These are phyloP conservation scores for Galeopsomyia nigrocyanea DNA, from an alignment of 2,888 invertebrate species.

Conservation along the genomic window DNA sequence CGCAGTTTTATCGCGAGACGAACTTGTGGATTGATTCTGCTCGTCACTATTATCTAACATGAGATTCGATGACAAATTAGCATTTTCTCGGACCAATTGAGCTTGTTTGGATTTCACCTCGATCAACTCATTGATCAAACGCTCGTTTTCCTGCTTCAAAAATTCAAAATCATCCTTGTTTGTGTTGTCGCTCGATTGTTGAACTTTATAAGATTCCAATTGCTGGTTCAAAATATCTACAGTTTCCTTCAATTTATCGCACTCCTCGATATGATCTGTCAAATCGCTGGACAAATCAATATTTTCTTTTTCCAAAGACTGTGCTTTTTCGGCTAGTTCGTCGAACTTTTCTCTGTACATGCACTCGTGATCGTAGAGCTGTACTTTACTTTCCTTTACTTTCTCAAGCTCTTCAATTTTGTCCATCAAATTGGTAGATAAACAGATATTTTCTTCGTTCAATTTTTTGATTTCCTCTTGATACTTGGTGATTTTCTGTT, in stretches of 20 bases:
- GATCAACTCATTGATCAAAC: slow-evolving; percentile 50
- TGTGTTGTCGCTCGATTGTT: neutral
- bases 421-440: slow-evolving; percentile 74
- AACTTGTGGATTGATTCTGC: slow-evolving; percentile 13
- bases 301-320: slow-evolving; percentile 54
- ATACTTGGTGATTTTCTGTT: slow-evolving; percentile 47
- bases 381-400: slow-evolving; percentile 54
- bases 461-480: slow-evolving; percentile 53
- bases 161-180: slow-evolving; percentile 25
- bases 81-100: slow-evolving; percentile 52
- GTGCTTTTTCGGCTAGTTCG: slow-evolving; percentile 47
- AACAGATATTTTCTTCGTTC: slow-evolving; percentile 58
- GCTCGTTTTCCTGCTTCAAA: slow-evolving; percentile 49
- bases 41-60: slow-evolving; percentile 26
- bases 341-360: slow-evolving; percentile 53
- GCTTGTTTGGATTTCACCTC: slow-evolving; percentile 51
- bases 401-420: slow-evolving; percentile 67
- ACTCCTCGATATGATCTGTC: slow-evolving; percentile 60
- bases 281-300: slow-evolving; percentile 57
- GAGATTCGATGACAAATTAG: slow-evolving; percentile 50
- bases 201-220: slow-evolving; percentile 39
- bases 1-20: neutral
- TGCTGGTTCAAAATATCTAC: slow-evolving; percentile 51
- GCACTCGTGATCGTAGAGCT: slow-evolving; percentile 58
- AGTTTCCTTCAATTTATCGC: slow-evolving; percentile 54